Evolutionary conservation across 2,888 invertebrate genomes (phyloP).

Genomic region (Julus scandinavius): DNA sequence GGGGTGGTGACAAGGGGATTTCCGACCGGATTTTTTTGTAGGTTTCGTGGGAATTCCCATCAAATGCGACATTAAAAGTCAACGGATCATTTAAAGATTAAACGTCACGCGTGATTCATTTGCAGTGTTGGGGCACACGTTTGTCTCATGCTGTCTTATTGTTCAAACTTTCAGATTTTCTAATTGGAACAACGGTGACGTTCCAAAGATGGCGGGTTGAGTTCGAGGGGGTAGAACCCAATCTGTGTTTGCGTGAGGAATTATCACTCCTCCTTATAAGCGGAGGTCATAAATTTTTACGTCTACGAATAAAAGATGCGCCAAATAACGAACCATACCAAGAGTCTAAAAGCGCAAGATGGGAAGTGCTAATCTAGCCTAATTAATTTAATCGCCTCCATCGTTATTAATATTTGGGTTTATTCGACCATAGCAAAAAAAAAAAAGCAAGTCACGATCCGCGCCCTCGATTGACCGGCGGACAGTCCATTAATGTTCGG

Average conservation of each 20-base stretch:
- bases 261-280: slow-evolving; percentile 37
- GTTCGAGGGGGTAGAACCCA: not conserved
- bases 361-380: slow-evolving; percentile 12
- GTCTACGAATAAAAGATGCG: slow-evolving; percentile 53
- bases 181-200: not conserved
- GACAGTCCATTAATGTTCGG: slow-evolving; percentile 1
- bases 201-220: not conserved
- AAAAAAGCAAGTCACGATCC: slow-evolving; percentile 41
- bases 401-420: slow-evolving; percentile 37
- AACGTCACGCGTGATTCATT: slow-evolving; percentile 33
- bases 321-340: slow-evolving; percentile 7
- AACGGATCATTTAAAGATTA: slow-evolving; percentile 24
- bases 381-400: slow-evolving; percentile 41
- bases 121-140: not conserved
- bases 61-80: slow-evolving; percentile 24
- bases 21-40: not conserved
- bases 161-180: slow-evolving; percentile 10
- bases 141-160: not conserved
- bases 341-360: not conserved
- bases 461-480: not conserved
- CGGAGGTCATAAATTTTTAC: slow-evolving; percentile 53
- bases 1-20: too few relatives aligned
- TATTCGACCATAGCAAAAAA: not conserved
- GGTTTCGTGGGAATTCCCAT: slow-evolving; percentile 33
- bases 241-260: slow-evolving; percentile 41